Conservation (phyloP, 2,888 invertebrate species). For the Ochropacha duplaris region DNA sequence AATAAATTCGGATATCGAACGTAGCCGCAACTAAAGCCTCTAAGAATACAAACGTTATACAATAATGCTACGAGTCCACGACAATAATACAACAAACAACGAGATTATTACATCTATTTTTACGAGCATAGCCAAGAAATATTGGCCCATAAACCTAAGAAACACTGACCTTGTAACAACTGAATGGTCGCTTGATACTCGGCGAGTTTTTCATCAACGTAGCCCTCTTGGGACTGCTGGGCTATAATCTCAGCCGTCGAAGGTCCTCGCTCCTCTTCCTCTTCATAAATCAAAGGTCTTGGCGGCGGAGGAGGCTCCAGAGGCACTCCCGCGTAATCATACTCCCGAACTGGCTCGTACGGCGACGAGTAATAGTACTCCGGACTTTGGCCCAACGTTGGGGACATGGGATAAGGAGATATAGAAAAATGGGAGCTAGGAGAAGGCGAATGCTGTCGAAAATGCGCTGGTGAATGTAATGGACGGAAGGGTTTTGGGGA, state of each 20-base stretch:
- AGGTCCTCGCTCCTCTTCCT: conserved; percentile 90
- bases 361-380: conserved; percentile 84
- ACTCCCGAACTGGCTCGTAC: conserved; percentile 84
- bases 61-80: background rate
- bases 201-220: conserved; percentile 95
- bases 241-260: conserved; percentile 96
- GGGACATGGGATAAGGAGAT: conserved; percentile 80
- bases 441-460: conserved; percentile 73
- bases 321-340: conserved; percentile 89
- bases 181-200: conserved; percentile 97
- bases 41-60: background rate
- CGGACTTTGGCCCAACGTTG: conserved; percentile 83
- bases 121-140: background rate
- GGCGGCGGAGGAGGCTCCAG: conserved; percentile 90
- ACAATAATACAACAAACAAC: background rate
- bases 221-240: conserved; percentile 96
- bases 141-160: background rate
- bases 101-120: background rate
- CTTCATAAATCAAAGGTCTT: conserved; percentile 84
- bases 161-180: conserved; percentile 90
- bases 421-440: conserved; percentile 79
- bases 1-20: background rate
- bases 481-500: conserved; percentile 78
- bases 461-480: conserved; percentile 71
- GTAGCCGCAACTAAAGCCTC: background rate